Evolutionary conservation across 1,140 invertebrate species (phyloP).

Genomic region (Hylyphantes graminicola): DNA sequence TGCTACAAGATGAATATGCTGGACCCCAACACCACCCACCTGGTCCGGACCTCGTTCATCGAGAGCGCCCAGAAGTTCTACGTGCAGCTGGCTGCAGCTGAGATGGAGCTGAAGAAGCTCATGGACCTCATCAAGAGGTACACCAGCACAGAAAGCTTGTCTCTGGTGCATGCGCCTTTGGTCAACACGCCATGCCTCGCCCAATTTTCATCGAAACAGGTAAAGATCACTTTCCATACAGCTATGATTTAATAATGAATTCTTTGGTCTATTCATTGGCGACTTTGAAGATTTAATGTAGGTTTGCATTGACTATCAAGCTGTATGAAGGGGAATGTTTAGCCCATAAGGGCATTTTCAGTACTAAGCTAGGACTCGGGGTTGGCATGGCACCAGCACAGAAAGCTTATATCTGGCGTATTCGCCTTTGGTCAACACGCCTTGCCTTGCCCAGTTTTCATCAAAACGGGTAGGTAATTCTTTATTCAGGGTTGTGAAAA

Average conservation of each 20-base stretch:
- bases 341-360: too few relatives aligned
- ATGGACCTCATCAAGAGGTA: constrained; percentile 39
- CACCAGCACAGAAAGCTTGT: constrained; percentile 4
- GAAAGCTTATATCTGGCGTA: constrained; percentile 14
- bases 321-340: too few relatives aligned
- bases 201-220: background rate
- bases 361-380: background rate
- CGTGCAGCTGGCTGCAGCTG: constrained; percentile 29
- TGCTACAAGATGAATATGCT: constrained; percentile 29
- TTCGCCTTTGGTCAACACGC: background rate
- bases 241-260: too few relatives aligned
- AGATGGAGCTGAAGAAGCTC: constrained; percentile 36
- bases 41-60: constrained; percentile 26
- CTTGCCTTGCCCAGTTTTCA: constrained; percentile 15
- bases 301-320: too few relatives aligned
- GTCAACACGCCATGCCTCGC: constrained; percentile 23
- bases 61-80: constrained; percentile 34
- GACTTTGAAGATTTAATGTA: too few relatives aligned
- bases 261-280: too few relatives aligned
- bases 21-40: constrained; percentile 28
- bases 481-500: too few relatives aligned
- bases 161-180: background rate
- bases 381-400: background rate
- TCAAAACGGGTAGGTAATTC: background rate
- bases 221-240: too few relatives aligned